phyloP scores from a whole-genome alignment of 2,888 invertebrate genomes.

The Drosophila suboccidentalis region DNA sequence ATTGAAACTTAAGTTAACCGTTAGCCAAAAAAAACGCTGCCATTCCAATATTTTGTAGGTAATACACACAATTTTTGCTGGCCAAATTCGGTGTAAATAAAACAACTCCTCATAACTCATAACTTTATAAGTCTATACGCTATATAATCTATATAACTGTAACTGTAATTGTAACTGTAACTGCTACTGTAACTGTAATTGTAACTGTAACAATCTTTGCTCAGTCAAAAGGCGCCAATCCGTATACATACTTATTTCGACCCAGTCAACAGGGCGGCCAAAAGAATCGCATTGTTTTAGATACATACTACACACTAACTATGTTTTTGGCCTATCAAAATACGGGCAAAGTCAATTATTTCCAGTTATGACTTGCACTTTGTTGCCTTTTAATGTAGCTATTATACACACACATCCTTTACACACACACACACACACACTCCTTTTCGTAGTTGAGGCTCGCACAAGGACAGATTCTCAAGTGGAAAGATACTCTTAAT shows the following conservation, averaged over 20 bases:
- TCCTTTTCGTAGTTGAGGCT: not conserved
- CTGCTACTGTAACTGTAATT: constrained; percentile 25
- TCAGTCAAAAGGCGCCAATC: constrained; percentile 48
- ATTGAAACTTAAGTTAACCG: constrained; percentile 40
- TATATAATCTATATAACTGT: constrained; percentile 28
- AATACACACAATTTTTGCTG: constrained; percentile 15
- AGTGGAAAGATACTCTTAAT: constrained; percentile 5
- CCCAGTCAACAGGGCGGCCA: constrained; percentile 11
- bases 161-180: constrained; percentile 12
- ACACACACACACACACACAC: constrained; percentile 7
- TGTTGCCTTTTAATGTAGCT: constrained; percentile 55
- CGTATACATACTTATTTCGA: not conserved
- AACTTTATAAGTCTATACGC: constrained; percentile 11
- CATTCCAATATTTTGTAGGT: constrained; percentile 32
- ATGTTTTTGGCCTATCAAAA: not conserved
- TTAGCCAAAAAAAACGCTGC: constrained; percentile 42
- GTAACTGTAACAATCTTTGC: constrained; percentile 54
- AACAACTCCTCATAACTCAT: constrained; percentile 2
- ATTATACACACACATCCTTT: constrained; percentile 19
- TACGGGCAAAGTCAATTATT: constrained; percentile 62
- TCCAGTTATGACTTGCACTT: constrained; percentile 50
- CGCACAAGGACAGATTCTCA: constrained; percentile 27
- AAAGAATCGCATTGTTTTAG: not conserved
- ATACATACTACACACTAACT: constrained; percentile 1
- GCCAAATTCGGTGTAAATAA: constrained; percentile 36